Evolutionary conservation across 2,888 invertebrate species (phyloP), one percentile per base, ranked within the genome.

Genomic region (Kuschelorhynchus macadamiae): DNA sequence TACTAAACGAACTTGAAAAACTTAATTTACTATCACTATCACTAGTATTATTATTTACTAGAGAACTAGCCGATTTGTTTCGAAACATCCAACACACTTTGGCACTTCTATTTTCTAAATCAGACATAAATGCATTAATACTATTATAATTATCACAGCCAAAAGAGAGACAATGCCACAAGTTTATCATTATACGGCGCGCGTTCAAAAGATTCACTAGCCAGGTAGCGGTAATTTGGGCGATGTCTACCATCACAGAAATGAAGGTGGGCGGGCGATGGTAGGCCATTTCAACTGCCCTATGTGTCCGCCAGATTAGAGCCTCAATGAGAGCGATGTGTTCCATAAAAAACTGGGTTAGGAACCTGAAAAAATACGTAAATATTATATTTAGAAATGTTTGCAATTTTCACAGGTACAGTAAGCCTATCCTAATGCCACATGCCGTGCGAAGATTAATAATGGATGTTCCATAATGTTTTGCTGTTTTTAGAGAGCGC

Each of bases 281-380:
- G 85, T 91, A 92, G 0, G 92, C 92, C 5, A 86, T 83, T 77
- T 92, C 87, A 0, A 91, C 88, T 3, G 88, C 87, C 41, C 88
- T 82, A 1, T 92, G 87, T 57, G 96, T 81, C 18, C 93, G 87
- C 79, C 90, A 90, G 46, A 94, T 83, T 82, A 92, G 86, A 9
- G 91, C 88, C 78, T 93, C 93, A 11, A 94, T 78, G 61, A 93
- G 85, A 0, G 90, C 89, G 52, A 93, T 91, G 77, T 95, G 94
- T 73, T 95, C 93, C 83, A 94, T 88, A 75, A 94, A 89, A 71
- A 92, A 91, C 46, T 88, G 85, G 72, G 53, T 65, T 0, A 71
- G 53, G 16, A 64, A 67, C 30, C 71, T 71, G 42, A 92, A 66
- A 71, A 53, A n/a, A n/a, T n/a, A n/a, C n/a, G n/a, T n/a, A n/a